These are phyloP conservation scores for Melanophora roralis DNA, from an alignment of 2,888 invertebrate genomes.

Conservation along the genomic window DNA sequence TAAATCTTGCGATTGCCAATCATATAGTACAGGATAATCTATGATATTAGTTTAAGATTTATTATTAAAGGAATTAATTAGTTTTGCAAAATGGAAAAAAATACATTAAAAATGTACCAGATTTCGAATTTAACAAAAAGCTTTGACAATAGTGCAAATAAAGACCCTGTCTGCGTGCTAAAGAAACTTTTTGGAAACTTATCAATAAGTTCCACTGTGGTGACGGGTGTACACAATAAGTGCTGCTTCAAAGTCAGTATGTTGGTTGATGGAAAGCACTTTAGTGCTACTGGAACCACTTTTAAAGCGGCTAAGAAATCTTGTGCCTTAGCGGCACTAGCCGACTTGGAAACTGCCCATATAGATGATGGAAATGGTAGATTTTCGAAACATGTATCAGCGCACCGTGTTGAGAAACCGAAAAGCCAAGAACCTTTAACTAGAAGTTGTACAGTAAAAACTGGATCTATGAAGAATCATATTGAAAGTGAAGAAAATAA, in stretches of 20 bases:
- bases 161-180: background rate
- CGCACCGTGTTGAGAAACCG: background rate
- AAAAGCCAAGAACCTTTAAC: too few species aligned
- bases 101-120: background rate
- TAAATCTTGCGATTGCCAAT: too few species aligned
- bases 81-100: background rate
- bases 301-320: conserved; percentile 4
- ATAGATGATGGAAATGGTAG: too few species aligned
- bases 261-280: background rate
- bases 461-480: background rate
- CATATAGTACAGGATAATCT: too few species aligned
- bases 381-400: background rate
- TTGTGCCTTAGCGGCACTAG: background rate
- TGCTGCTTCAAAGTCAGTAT: conserved; percentile 29
- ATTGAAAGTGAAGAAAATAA: background rate
- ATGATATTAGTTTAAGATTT: too few species aligned
- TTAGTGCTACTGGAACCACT: background rate
- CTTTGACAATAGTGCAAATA: background rate
- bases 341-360: too few species aligned
- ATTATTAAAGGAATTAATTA: too few species aligned
- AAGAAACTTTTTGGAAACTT: background rate
- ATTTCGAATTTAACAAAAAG: background rate
- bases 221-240: conserved; percentile 39
- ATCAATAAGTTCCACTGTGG: background rate
- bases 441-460: too few species aligned